Percentiles rank a stretch among this genome's conserved stretches.
These are phyloP conservation scores for Sander lucioperca DNA, from an alignment of 2,113 vertebrate genomes.

Conservation along the genomic window DNA sequence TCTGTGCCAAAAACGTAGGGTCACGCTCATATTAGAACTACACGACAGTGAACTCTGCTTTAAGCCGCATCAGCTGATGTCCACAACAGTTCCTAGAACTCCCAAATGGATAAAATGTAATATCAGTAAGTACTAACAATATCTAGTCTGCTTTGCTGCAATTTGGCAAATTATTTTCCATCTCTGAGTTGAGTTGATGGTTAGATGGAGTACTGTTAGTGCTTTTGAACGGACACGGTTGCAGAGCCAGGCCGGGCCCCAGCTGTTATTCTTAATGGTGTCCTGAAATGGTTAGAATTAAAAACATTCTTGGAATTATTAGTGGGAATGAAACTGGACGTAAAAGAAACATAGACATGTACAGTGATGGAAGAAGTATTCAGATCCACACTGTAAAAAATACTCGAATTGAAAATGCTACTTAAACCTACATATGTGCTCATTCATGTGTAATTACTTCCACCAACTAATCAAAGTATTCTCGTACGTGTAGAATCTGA, in stretches of 20 bases:
- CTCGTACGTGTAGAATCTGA: no score
- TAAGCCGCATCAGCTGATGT: background rate
- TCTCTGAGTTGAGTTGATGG: background rate
- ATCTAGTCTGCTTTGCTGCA: background rate
- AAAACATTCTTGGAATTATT: constrained; percentile 27
- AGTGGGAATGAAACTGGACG: background rate
- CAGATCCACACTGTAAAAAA: no score
- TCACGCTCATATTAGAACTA: constrained; percentile 24
- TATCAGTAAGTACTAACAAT: background rate
- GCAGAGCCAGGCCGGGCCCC: constrained; percentile 1
- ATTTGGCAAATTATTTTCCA: constrained; percentile 3
- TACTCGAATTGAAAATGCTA: no score
- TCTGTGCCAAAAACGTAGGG: background rate
- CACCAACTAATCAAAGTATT: no score
- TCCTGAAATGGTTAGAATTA: background rate
- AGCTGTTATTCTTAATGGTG: constrained; percentile 22
- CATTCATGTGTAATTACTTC: no score
- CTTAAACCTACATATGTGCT: no score
- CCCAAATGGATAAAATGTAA: constrained; percentile 7
- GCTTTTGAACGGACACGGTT: no score
- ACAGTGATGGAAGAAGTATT: no score
- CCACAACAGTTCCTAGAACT: background rate
- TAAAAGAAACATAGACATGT: background rate
- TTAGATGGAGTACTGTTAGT: no score
- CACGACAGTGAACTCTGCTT: background rate